A percentile compares a stretch with the other conserved stretches of the same genome.
These are phyloP conservation scores for Ganaspis sp. DNA, from an alignment of 1,140 invertebrate species.

Conservation along the genomic window DNA sequence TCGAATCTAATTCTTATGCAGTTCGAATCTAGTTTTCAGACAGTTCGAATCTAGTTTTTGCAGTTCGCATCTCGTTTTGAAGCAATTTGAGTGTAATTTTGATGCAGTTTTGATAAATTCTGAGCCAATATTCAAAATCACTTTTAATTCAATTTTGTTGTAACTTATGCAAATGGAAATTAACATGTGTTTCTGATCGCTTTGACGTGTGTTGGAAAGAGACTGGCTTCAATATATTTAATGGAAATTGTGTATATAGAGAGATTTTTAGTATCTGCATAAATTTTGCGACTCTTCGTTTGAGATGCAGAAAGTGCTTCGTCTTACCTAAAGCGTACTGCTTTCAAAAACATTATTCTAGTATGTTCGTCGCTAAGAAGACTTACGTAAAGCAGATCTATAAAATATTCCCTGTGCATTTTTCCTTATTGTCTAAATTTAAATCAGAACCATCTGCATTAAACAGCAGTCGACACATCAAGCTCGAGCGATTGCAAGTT, in stretches of 20 bases:
- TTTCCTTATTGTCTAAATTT: slow-evolving; percentile 23
- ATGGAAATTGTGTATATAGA: neutral
- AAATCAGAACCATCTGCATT: slow-evolving; percentile 32
- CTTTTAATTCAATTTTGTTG: too few species aligned
- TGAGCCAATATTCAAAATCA: too few species aligned
- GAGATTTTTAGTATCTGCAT: neutral
- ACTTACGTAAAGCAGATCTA: slow-evolving; percentile 29
- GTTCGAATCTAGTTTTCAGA: too few species aligned
- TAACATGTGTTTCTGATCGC: too few species aligned
- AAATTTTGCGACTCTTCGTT: slow-evolving; percentile 6
- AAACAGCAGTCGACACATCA: slow-evolving; percentile 32
- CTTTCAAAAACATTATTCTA: slow-evolving; percentile 26
- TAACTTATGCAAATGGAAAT: too few species aligned
- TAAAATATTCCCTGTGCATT: slow-evolving; percentile 25
- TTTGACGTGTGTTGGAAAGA: too few species aligned
- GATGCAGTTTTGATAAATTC: too few species aligned
- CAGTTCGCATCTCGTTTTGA: too few species aligned
- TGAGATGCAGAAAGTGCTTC: slow-evolving; percentile 22
- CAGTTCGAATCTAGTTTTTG: too few species aligned
- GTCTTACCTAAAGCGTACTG: slow-evolving; percentile 23
- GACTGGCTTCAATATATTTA: neutral
- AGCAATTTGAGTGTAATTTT: too few species aligned
- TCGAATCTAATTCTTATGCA: too few species aligned
- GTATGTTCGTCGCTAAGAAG: slow-evolving; percentile 26
- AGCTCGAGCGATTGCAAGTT: neutral